Base-by-base conservation (phyloP, 2,888 invertebrate genomes). In the Protophormia terraenovae region DNA sequence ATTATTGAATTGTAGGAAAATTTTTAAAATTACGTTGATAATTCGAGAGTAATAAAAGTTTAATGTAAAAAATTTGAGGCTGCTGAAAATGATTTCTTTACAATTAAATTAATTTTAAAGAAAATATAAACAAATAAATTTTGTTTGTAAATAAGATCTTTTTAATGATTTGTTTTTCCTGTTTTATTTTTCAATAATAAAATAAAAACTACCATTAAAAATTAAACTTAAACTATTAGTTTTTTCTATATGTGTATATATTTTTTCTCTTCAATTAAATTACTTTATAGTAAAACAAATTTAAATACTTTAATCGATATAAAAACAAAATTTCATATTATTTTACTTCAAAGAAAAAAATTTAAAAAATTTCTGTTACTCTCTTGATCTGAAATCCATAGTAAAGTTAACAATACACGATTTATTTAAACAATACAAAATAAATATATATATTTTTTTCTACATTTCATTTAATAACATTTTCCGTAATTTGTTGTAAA, bases 321-420 rank as follows among this genome's bases (percentile, higher is more conserved):
- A 19, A 60, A 60, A 60, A 19, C 32, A 0, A 60, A 24, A 14
- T 19, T 35, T 60, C 12, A 35, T 60, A 19, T 35, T 16, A 8
- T 35, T 60, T 41, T 24, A 5, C 41, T 38, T 7, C n/a, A 5
- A 45, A 27, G n/a, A 45, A 45, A 66, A 27, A 19, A 6, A 41
- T 38, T 19, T 60, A 60, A 8, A 35, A 5, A 19, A 14, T 29
- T 47, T 45, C 32, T 47, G 0, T 47, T 16, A 0, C 45, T 24
- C 12, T 8, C 45, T 5, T 71, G 16, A 38, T 35, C 10, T 27
- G 27, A 60, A 47, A 8, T 8, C 10, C 10, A 60, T 32, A 7
- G 2, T 45, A 60, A 60, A 73, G 73, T 73, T 60, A 6, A 32
- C 53, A 80, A 58, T 58, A 47, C 66, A 80, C 73, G 47, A 58